These are phyloP conservation scores for Polypterus senegalus DNA, from an alignment of 2,113 vertebrate species.

Conservation along the genomic window DNA sequence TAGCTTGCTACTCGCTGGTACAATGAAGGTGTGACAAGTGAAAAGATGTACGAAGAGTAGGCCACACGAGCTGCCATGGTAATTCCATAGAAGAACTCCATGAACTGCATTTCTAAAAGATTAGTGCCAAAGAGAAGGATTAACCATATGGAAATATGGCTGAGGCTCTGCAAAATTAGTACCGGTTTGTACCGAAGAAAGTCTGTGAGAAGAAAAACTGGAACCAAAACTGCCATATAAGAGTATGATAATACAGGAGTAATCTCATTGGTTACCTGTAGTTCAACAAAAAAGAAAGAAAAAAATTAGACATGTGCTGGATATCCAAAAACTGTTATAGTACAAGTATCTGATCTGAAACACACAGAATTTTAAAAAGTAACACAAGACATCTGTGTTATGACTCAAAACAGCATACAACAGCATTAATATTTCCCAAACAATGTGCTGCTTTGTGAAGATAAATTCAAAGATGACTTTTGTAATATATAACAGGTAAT, in stretches of 20 bases:
- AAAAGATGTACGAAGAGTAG: constrained; percentile 95
- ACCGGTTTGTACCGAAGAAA: constrained; percentile 82
- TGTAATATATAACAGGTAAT: too few species aligned
- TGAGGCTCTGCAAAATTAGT: constrained; percentile 75
- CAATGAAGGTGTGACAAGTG: constrained; percentile 53
- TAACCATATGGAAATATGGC: constrained; percentile 75
- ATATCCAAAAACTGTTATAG: too few species aligned
- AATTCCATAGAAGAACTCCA: constrained; percentile 88
- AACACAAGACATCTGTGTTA: too few species aligned
- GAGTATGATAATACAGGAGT: constrained; percentile 78
- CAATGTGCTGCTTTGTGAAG: too few species aligned
- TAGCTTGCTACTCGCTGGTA: constrained; percentile 85
- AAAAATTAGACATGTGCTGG: too few species aligned
- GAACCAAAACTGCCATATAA: constrained; percentile 79
- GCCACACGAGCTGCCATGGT: constrained; percentile 87
- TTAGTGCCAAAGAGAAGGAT: constrained; percentile 58
- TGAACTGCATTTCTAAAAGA: constrained; percentile 73
- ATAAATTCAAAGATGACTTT: too few species aligned
- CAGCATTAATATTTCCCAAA: too few species aligned
- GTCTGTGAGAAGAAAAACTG: constrained; percentile 82
- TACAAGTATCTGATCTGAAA: background rate
- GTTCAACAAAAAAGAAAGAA: background rate
- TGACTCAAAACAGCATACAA: too few species aligned
- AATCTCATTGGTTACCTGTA: constrained; percentile 83
- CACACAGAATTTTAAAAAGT: background rate